Evolutionary conservation across 1,140 invertebrate genomes (phyloP).

Genomic region (Centruroides vittatus): DNA sequence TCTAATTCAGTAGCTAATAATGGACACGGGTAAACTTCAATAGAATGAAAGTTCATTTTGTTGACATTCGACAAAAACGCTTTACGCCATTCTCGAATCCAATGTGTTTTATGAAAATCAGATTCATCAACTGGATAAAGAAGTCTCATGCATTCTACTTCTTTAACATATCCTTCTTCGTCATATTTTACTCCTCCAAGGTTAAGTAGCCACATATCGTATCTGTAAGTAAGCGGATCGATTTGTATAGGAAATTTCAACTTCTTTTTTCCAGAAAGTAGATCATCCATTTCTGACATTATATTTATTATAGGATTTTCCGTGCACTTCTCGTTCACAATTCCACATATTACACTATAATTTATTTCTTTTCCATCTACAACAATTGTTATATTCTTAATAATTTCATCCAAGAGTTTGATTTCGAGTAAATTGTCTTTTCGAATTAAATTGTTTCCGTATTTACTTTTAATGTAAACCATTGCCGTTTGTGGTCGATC

Average conservation of each 20-base stretch:
- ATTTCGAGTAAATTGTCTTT: slow-evolving; percentile 61
- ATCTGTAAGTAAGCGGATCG: slow-evolving; percentile 67
- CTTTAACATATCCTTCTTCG: slow-evolving; percentile 51
- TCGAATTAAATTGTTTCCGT: slow-evolving; percentile 61
- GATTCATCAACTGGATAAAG: slow-evolving; percentile 70
- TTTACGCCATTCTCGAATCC: slow-evolving; percentile 58
- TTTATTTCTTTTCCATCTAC: slow-evolving; percentile 1
- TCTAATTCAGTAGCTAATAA: slow-evolving; percentile 73
- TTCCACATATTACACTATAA: slow-evolving; percentile 65
- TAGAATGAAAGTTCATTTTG: slow-evolving; percentile 60
- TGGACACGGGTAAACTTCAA: slow-evolving; percentile 63
- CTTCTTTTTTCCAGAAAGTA: slow-evolving; percentile 51
- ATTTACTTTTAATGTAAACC: slow-evolving; percentile 65
- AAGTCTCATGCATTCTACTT: slow-evolving; percentile 63
- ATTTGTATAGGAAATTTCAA: slow-evolving; percentile 76
- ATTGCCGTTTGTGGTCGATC: slow-evolving; percentile 29
- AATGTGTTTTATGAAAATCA: slow-evolving; percentile 62
- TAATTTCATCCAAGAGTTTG: slow-evolving; percentile 50
- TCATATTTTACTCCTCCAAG: slow-evolving; percentile 62
- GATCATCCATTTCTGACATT: slow-evolving; percentile 61
- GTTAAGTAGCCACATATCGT: slow-evolving; percentile 65
- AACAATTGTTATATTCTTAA: slow-evolving; percentile 53
- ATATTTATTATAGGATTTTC: slow-evolving; percentile 50
- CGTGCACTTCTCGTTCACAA: slow-evolving; percentile 65
- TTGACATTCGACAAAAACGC: slow-evolving; percentile 58